Evolutionary conservation across 2,797 vertebrate genomes (phyloP).

Genomic region (Borostomias antarcticus): DNA sequence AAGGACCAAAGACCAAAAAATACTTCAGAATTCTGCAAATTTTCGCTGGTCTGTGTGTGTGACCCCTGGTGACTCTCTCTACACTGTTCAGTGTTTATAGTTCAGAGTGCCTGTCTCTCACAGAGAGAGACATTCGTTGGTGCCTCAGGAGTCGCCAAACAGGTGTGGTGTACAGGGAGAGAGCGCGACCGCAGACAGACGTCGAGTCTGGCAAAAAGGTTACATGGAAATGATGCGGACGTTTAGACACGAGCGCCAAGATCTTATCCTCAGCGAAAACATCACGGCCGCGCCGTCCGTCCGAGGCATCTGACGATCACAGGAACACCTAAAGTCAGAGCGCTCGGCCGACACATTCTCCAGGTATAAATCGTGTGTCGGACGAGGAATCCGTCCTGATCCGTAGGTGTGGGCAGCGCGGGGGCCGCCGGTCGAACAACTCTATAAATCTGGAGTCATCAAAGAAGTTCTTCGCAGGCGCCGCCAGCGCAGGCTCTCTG

Average conservation of each 20-base stretch:
- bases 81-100: neutral
- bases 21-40: neutral
- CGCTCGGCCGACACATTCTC: neutral
- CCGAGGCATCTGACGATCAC: neutral
- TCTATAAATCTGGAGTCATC: conserved; percentile 69
- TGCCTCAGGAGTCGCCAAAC: neutral
- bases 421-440: conserved; percentile 44
- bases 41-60: no score
- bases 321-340: neutral
- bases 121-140: neutral
- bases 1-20: neutral
- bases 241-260: neutral
- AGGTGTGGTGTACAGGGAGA: neutral
- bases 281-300: neutral
- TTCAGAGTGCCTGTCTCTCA: neutral
- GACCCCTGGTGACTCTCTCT: neutral
- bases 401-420: neutral
- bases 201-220: neutral
- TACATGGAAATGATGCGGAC: neutral
- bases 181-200: neutral
- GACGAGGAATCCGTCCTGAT: neutral
- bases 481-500: conserved; percentile 49
- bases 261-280: conserved; percentile 2
- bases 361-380: conserved; percentile 1
- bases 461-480: conserved; percentile 65